Conservation (phyloP, 2,888 invertebrate species). For the Standfussiana lucernea region DNA sequence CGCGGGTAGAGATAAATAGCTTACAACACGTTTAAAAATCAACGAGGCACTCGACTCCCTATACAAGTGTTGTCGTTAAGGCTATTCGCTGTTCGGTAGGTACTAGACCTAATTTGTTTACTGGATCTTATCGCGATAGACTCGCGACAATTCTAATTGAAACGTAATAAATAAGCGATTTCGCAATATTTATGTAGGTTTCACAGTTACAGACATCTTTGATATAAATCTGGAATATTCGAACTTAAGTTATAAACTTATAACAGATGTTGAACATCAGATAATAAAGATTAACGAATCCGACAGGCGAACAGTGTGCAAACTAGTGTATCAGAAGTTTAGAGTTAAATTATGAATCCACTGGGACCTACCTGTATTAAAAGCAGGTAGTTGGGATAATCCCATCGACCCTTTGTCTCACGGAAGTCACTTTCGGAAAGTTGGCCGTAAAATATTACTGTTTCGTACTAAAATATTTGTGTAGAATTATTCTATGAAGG, state of each 20-base stretch:
- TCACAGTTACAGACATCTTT: slow-evolving; percentile 2
- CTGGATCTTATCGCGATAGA: slow-evolving; percentile 18
- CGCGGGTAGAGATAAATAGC: slow-evolving; percentile 51
- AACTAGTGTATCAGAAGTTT: slow-evolving; percentile 70
- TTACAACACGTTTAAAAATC: slow-evolving; percentile 54
- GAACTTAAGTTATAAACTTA: slow-evolving; percentile 8
- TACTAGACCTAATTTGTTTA: slow-evolving; percentile 49
- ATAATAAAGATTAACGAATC: slow-evolving; percentile 66
- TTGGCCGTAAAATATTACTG: slow-evolving; percentile 75
- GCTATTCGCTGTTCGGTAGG: slow-evolving; percentile 39
- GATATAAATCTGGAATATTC: slow-evolving; percentile 23
- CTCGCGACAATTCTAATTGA: slow-evolving; percentile 20
- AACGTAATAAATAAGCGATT: slow-evolving; percentile 11
- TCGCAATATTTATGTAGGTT: slow-evolving; percentile 13
- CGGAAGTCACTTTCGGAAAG: slow-evolving; percentile 74
- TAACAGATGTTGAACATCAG: slow-evolving; percentile 30
- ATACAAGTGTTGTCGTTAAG: slow-evolving; percentile 23
- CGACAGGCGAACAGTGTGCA: slow-evolving; percentile 65
- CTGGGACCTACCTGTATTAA: slow-evolving; percentile 76
- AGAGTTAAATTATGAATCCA: slow-evolving; percentile 79
- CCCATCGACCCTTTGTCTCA: slow-evolving; percentile 75
- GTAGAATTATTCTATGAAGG: slow-evolving; percentile 25
- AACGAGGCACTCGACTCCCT: slow-evolving; percentile 32
- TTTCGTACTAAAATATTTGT: slow-evolving; percentile 22
- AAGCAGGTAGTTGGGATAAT: slow-evolving; percentile 78